These are phyloP conservation scores for Nymphalis urticae DNA, from an alignment of 2,888 invertebrate species.

Conservation along the genomic window DNA sequence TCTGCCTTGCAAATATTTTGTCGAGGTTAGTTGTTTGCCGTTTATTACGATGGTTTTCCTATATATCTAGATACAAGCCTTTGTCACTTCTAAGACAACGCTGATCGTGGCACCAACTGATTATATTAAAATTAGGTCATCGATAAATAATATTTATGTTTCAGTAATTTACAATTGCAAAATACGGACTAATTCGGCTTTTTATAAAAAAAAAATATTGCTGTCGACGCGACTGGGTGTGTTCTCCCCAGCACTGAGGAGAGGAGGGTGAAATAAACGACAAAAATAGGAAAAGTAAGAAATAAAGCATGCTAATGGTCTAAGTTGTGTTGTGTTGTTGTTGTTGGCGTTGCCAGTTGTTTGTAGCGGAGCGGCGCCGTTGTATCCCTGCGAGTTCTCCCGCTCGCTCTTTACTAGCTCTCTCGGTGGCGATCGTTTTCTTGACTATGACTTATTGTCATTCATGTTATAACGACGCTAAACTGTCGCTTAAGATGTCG, in stretches of 20 bases:
- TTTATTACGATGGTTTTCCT: not conserved
- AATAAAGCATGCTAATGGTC: constrained; percentile 48
- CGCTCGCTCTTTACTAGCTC: not conserved
- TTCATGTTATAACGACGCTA: too few species aligned
- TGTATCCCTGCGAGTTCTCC: not conserved
- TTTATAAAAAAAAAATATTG: too few species aligned
- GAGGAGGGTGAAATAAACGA: not conserved
- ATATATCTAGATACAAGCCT: too few species aligned
- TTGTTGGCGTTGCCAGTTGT: constrained; percentile 50
- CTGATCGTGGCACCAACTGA: too few species aligned
- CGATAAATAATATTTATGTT: too few species aligned
- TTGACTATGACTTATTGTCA: not conserved
- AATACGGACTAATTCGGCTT: too few species aligned
- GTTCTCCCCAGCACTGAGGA: not conserved
- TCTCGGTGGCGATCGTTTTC: not conserved
- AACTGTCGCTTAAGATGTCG: too few species aligned
- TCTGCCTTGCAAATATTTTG: too few species aligned
- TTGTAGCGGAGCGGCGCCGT: constrained; percentile 21
- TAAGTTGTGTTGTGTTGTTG: constrained; percentile 46
- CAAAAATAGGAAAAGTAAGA: constrained; percentile 29
- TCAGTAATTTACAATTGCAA: too few species aligned
- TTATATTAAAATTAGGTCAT: too few species aligned
- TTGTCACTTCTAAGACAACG: too few species aligned
- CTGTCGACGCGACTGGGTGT: not conserved
- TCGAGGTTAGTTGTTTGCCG: too few species aligned